Conservation (phyloP, 2,888 invertebrate species). For the Idaea aversata region DNA sequence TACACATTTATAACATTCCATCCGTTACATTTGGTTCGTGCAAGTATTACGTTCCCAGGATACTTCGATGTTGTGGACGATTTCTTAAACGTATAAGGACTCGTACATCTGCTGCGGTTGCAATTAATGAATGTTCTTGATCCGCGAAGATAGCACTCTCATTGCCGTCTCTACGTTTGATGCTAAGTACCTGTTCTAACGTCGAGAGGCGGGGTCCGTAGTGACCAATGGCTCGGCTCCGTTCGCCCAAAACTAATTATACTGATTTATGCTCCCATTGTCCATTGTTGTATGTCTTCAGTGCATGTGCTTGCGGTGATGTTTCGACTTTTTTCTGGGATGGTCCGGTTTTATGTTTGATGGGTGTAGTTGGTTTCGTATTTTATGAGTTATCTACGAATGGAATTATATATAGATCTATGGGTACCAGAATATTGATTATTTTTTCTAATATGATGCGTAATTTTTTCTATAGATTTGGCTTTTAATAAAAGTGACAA, state of each 20-base stretch:
- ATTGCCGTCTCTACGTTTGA: conserved; percentile 66
- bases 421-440: neutral
- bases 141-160: conserved; percentile 30
- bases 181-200: conserved; percentile 69
- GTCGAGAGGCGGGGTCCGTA: conserved; percentile 81
- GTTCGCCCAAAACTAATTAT: conserved; percentile 90
- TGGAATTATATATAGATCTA: neutral
- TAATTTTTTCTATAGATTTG: neutral
- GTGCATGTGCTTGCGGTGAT: conserved; percentile 46
- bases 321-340: conserved; percentile 22
- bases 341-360: conserved; percentile 26
- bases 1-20: too few species aligned
- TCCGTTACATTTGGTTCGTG: too few species aligned
- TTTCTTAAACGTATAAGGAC: too few species aligned
- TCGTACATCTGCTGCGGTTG: neutral
- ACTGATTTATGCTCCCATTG: conserved; percentile 96
- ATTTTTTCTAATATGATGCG: neutral
- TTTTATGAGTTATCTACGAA: neutral
- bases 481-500: neutral
- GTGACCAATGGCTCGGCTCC: conserved; percentile 85
- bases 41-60: too few species aligned
- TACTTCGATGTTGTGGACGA: too few species aligned
- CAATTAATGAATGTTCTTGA: neutral
- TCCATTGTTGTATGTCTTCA: conserved; percentile 88
- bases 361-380: conserved; percentile 9